Evolutionary conservation across 2,888 invertebrate species (phyloP).

Genomic region (Brachycybe producta): DNA sequence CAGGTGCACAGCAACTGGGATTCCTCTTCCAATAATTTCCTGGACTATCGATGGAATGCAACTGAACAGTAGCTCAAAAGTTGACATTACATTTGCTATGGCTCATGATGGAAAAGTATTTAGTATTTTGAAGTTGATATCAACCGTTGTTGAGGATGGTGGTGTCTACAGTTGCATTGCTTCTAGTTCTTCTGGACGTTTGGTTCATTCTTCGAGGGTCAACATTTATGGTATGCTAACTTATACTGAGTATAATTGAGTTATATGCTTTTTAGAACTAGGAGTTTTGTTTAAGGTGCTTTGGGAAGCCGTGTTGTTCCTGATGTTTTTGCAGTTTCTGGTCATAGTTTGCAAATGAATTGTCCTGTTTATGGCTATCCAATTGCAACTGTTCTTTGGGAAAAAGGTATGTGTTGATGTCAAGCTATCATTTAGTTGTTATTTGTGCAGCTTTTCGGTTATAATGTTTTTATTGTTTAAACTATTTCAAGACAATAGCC

Average conservation of each 20-base stretch:
- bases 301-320: too few relatives aligned
- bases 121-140: neutral
- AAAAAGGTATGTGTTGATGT: conserved; percentile 17
- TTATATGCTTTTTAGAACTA: too few relatives aligned
- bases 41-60: conserved; percentile 1
- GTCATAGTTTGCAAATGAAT: conserved; percentile 15
- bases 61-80: neutral
- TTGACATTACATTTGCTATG: neutral
- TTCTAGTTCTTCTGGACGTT: neutral
- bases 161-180: conserved; percentile 7
- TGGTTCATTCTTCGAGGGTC: conserved; percentile 1
- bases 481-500: conserved; percentile 64
- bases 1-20: conserved; percentile 1
- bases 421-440: too few relatives aligned
- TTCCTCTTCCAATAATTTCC: conserved; percentile 1
- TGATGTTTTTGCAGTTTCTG: too few relatives aligned
- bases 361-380: conserved; percentile 21
- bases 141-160: conserved; percentile 7
- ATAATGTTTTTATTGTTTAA: too few relatives aligned
- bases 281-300: too few relatives aligned
- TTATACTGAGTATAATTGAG: too few relatives aligned
- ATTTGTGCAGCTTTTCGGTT: too few relatives aligned
- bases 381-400: conserved; percentile 16
- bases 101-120: neutral
- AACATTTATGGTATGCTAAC: too few relatives aligned